Percentiles rank a stretch among this genome's conserved stretches.
Conservation (phyloP, 2,888 invertebrate genomes). For the Dicyrtomina minuta region DNA sequence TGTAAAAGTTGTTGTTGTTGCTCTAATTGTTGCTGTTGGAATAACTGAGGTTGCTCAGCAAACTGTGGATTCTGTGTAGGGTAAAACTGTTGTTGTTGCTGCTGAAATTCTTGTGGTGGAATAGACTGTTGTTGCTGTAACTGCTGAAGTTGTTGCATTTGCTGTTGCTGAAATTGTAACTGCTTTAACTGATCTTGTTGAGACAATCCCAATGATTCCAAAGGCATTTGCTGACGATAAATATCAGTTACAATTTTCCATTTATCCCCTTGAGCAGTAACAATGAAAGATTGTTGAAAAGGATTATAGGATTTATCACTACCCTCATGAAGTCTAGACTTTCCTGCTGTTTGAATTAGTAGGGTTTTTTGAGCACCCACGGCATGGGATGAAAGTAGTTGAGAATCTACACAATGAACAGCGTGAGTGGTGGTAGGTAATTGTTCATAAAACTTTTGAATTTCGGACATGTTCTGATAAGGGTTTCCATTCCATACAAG, state of each 20-base stretch:
- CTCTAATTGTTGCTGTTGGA: conserved; percentile 18
- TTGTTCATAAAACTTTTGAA: conserved; percentile 81
- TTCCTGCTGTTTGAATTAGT: conserved; percentile 79
- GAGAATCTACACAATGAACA: conserved; percentile 79
- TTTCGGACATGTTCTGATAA: conserved; percentile 73
- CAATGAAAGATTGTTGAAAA: conserved; percentile 82
- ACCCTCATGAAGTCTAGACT: conserved; percentile 68
- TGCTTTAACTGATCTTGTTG: background rate
- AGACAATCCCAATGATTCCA: conserved; percentile 9
- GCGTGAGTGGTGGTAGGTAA: conserved; percentile 78
- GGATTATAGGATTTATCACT: conserved; percentile 64
- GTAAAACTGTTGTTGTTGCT: conserved; percentile 16
- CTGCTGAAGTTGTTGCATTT: background rate
- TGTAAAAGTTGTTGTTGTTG: conserved; percentile 15
- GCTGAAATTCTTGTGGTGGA: conserved; percentile 16
- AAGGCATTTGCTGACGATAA: conserved; percentile 61
- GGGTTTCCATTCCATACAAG: conserved; percentile 93
- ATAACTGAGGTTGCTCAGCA: conserved; percentile 6
- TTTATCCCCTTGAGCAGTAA: conserved; percentile 83
- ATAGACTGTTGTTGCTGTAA: conserved; percentile 20
- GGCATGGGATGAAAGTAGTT: conserved; percentile 70
- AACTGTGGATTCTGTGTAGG: background rate
- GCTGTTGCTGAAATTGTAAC: conserved; percentile 11
- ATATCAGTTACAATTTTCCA: conserved; percentile 93
- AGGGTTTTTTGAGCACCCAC: conserved; percentile 77